Percentiles rank a stretch among this genome's conserved stretches.
phyloP scores from a whole-genome alignment of 2,888 invertebrate genomes.

The Noctuana brunneofusca region DNA sequence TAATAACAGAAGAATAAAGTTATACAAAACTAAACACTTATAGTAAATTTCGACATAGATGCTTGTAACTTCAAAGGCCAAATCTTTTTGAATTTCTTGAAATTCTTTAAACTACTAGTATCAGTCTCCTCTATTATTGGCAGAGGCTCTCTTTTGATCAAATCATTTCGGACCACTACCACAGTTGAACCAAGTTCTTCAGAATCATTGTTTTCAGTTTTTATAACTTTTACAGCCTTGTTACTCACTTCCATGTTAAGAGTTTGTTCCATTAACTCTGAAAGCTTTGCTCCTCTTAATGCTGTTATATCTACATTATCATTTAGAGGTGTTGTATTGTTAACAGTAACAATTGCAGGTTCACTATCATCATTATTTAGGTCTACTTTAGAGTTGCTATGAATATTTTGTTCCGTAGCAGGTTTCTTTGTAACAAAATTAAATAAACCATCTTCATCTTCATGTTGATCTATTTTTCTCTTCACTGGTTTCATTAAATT shows the following conservation, averaged over 20 bases:
- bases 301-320: constrained; percentile 53
- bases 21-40: constrained; percentile 22
- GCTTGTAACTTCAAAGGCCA: constrained; percentile 72
- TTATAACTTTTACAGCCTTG: constrained; percentile 39
- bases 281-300: constrained; percentile 65
- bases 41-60: constrained; percentile 40
- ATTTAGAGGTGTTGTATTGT: constrained; percentile 20
- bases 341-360: not conserved
- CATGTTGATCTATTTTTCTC: constrained; percentile 54
- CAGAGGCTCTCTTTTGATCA: constrained; percentile 66
- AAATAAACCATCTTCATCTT: constrained; percentile 67
- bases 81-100: constrained; percentile 75
- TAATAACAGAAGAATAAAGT: constrained; percentile 2
- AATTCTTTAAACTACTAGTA: constrained; percentile 54
- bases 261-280: constrained; percentile 61
- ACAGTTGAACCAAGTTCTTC: constrained; percentile 66
- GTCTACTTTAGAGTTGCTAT: constrained; percentile 33
- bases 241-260: constrained; percentile 41
- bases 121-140: constrained; percentile 45
- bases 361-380: constrained; percentile 35
- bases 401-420: constrained; percentile 35
- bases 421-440: constrained; percentile 60
- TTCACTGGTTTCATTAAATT: constrained; percentile 64
- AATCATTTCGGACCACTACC: constrained; percentile 58
- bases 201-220: constrained; percentile 55